Evolutionary conservation across 2,113 vertebrate species (phyloP).

Genomic region (Saccopteryx leptura): DNA sequence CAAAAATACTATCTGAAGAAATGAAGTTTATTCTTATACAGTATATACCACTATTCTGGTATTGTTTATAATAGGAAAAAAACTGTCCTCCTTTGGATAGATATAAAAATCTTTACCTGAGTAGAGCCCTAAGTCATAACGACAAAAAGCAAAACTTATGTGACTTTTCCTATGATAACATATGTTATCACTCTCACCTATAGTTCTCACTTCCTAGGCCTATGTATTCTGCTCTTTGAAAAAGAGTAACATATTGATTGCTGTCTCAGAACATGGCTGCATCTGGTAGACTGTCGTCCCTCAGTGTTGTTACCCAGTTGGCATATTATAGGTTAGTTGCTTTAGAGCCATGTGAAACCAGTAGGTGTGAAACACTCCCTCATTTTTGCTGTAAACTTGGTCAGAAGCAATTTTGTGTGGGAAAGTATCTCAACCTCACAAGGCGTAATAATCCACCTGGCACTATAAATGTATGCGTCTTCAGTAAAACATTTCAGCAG

Average conservation of each 20-base stretch:
- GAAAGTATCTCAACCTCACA: constrained; percentile 21
- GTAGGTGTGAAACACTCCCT: constrained; percentile 3
- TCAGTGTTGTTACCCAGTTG: background rate
- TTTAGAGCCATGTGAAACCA: constrained; percentile 13
- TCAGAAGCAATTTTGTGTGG: background rate
- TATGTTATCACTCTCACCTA: background rate
- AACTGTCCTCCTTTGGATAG: background rate
- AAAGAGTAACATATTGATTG: background rate
- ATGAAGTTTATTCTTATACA: constrained; percentile 13
- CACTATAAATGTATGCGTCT: background rate
- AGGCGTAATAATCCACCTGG: background rate
- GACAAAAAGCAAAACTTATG: constrained; percentile 19
- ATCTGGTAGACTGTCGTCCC: background rate
- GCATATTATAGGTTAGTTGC: background rate
- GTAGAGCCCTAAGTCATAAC: background rate
- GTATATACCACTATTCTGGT: background rate
- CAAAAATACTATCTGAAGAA: constrained; percentile 27
- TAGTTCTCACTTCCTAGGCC: background rate
- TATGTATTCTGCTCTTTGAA: background rate
- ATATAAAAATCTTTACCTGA: constrained; percentile 18
- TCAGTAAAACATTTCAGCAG: background rate
- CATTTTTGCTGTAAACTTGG: background rate
- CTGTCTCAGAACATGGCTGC: background rate
- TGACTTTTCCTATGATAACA: background rate
- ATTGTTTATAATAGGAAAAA: constrained; percentile 45